phyloP scores from a whole-genome alignment of 2,113 vertebrate species.

The Psilopogon haemacephalus region DNA sequence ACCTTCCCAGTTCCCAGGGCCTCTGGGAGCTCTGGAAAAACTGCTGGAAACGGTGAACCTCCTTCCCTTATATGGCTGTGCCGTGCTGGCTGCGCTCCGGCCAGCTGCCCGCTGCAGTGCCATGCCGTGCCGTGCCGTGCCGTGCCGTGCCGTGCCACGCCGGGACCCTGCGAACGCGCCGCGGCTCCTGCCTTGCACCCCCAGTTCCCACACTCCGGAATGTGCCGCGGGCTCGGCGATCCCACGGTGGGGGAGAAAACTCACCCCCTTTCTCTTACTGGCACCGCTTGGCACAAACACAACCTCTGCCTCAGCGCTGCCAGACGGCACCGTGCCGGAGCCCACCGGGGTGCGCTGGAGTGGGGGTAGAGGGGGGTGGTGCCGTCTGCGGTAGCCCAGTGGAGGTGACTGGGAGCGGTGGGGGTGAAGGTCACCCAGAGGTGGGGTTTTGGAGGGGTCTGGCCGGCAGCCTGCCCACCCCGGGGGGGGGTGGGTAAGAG shows the following conservation, averaged over 20 bases:
- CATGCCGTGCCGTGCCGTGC: neutral
- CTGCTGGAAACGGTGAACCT: constrained; percentile 15
- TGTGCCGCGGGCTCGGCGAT: neutral
- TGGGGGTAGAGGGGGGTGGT: neutral
- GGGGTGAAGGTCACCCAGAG: neutral
- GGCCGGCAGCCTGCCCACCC: neutral
- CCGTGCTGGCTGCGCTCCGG: neutral
- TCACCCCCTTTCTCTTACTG: neutral
- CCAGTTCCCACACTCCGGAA: neutral
- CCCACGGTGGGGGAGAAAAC: neutral
- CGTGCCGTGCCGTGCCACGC: neutral
- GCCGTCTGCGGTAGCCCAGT: no score
- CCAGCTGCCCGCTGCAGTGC: neutral
- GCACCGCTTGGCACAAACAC: neutral
- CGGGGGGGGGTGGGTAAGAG: neutral
- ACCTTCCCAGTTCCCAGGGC: neutral
- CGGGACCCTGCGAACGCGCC: constrained; percentile 11
- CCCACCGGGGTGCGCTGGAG: neutral
- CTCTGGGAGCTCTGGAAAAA: constrained; percentile 42
- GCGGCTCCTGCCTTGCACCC: neutral
- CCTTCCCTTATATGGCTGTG: constrained; percentile 56
- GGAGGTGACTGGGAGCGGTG: no score
- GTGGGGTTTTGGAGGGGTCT: neutral
- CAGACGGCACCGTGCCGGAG: rapidly evolving
- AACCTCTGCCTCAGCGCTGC: neutral